phyloP scores from a whole-genome alignment of 2,113 vertebrate species.

The Choloepus hoffmanni region DNA sequence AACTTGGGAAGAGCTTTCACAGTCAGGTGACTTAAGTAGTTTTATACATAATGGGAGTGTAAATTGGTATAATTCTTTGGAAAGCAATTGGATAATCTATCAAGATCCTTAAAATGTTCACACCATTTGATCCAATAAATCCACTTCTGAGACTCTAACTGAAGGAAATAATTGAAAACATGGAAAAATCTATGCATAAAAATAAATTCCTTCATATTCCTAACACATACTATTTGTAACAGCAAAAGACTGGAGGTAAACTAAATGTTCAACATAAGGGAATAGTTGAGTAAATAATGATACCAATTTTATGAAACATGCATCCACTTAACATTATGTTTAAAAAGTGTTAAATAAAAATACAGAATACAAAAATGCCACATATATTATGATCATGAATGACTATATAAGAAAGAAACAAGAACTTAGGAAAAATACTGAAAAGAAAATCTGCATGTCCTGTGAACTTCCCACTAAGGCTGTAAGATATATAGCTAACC shows the following conservation, averaged over 20 bases:
- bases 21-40: background rate
- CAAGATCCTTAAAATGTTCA: background rate
- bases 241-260: background rate
- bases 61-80: background rate
- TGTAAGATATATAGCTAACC: background rate
- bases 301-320: background rate
- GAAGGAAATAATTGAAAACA: slow-evolving; percentile 13
- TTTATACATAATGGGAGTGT: background rate
- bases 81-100: background rate
- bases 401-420: background rate
- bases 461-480: background rate
- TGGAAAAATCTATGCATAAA: background rate
- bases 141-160: background rate
- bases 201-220: background rate
- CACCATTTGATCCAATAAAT: background rate
- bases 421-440: background rate
- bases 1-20: background rate
- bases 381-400: background rate
- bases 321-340: background rate
- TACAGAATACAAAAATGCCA: background rate
- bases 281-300: background rate
- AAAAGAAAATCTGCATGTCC: background rate
- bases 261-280: background rate
- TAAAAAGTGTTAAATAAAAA: background rate
- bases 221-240: background rate